Percentiles rank a stretch among this genome's conserved stretches.
phyloP scores from a whole-genome alignment of 2,888 invertebrate genomes.

The Tortricodes alternella region DNA sequence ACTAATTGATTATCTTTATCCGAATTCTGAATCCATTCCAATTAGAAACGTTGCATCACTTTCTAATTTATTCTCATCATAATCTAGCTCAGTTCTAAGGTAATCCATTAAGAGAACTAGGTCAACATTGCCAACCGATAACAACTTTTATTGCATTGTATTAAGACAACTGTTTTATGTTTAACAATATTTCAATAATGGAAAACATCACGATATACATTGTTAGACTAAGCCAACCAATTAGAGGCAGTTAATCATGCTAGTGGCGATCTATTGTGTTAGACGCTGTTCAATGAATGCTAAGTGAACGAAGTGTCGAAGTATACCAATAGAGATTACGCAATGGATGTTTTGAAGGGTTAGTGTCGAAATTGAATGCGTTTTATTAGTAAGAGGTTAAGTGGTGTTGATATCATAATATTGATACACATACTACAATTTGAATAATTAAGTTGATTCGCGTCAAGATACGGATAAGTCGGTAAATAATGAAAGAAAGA shows the following conservation, averaged over 20 bases:
- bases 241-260: conserved; percentile 43
- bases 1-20: no score
- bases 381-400: not conserved
- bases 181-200: not conserved
- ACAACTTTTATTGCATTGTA: not conserved
- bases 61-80: conserved; percentile 1
- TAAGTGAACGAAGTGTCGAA: conserved; percentile 53
- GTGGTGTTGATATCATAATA: not conserved
- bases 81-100: not conserved
- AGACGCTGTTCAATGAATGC: conserved; percentile 52
- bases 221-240: conserved; percentile 24
- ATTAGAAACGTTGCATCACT: not conserved
- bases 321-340: conserved; percentile 44
- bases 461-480: not conserved
- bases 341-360: conserved; percentile 48
- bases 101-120: not conserved
- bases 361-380: conserved; percentile 30
- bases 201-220: not conserved
- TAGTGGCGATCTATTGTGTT: conserved; percentile 34
- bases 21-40: not conserved
- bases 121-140: not conserved
- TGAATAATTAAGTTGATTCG: not conserved
- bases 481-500: no score
- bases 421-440: not conserved
- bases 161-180: no score